phyloP scores from a whole-genome alignment of 2,888 invertebrate genomes.

The Cyaniris semiargus region DNA sequence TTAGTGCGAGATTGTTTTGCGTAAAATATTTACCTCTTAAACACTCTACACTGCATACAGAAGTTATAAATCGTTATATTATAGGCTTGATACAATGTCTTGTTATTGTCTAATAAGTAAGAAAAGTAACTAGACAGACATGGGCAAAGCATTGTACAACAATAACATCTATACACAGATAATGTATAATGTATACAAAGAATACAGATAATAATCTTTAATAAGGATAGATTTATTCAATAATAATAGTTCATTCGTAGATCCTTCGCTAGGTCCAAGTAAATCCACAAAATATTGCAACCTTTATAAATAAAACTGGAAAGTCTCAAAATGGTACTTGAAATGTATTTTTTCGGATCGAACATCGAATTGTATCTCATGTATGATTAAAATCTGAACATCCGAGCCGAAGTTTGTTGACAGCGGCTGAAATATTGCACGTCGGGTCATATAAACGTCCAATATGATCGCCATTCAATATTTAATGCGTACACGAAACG shows the following conservation, averaged over 20 bases:
- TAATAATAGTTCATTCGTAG: too few relatives aligned
- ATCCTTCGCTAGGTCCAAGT: too few relatives aligned
- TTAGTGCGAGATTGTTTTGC: not conserved
- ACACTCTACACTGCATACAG: too few relatives aligned
- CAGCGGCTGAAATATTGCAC: conserved; percentile 27
- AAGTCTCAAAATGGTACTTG: not conserved
- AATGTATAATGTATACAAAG: too few relatives aligned
- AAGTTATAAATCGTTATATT: too few relatives aligned
- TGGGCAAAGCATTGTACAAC: too few relatives aligned
- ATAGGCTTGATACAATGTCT: too few relatives aligned
- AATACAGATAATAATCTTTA: too few relatives aligned
- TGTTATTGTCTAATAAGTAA: too few relatives aligned
- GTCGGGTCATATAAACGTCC: conserved; percentile 18
- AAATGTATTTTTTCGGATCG: not conserved
- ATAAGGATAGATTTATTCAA: too few relatives aligned
- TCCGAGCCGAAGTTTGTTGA: conserved; percentile 14
- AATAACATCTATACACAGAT: too few relatives aligned
- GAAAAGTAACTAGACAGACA: too few relatives aligned
- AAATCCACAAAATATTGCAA: not conserved
- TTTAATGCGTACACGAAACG: not conserved
- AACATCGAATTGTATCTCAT: conserved; percentile 20
- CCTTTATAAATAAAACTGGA: not conserved
- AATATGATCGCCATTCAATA: conserved; percentile 27
- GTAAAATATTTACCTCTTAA: not conserved
- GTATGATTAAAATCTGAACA: conserved; percentile 19